phyloP scores from a whole-genome alignment of 2,113 vertebrate species.

The Mustelus asterias region DNA sequence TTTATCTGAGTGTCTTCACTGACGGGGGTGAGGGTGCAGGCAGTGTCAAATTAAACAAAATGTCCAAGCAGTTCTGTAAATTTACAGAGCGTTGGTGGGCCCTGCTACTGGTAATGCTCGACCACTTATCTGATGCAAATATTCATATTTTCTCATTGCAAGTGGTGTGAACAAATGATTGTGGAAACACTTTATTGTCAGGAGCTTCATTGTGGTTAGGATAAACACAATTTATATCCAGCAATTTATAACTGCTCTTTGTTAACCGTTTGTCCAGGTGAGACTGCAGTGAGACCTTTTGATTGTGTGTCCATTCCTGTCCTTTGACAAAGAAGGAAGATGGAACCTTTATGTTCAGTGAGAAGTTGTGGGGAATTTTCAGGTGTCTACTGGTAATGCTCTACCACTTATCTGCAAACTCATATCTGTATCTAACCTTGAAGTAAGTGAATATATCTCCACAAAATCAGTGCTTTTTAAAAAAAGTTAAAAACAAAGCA shows the following conservation, averaged over 20 bases:
- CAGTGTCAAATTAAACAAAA: too few species aligned
- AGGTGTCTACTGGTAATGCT: not conserved
- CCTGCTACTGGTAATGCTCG: too few species aligned
- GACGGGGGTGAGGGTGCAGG: too few species aligned
- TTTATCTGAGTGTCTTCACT: too few species aligned
- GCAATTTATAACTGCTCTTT: not conserved
- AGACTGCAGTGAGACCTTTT: not conserved
- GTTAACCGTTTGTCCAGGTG: not conserved
- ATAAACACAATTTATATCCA: not conserved
- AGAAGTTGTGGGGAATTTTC: not conserved
- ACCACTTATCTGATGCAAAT: too few species aligned
- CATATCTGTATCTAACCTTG: not conserved
- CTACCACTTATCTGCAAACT: too few species aligned
- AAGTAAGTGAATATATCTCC: not conserved
- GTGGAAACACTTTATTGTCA: too few species aligned
- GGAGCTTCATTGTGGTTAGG: too few species aligned
- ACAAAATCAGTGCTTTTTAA: not conserved
- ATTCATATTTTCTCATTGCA: too few species aligned
- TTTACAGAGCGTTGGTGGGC: too few species aligned
- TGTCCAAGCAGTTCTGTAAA: too few species aligned
- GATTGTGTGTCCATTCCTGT: not conserved
- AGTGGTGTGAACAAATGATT: too few species aligned
- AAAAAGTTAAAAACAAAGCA: not conserved
- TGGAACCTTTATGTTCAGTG: not conserved
- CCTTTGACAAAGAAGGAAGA: not conserved